Evolutionary conservation across 2,113 vertebrate genomes (phyloP).

Genomic region (Tiliqua scincoides): DNA sequence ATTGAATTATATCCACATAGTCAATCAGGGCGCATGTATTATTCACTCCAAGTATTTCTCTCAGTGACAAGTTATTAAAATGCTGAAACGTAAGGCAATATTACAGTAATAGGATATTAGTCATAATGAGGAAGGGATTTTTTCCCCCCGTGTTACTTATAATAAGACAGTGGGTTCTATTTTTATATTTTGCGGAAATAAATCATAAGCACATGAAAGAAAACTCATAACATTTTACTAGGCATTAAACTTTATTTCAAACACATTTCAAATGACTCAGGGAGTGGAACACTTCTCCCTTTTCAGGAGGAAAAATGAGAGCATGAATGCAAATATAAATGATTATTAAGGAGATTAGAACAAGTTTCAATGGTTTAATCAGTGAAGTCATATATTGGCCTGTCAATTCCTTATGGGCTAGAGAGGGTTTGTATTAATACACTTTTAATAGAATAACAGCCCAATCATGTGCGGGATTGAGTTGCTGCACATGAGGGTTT

Average conservation of each 20-base stretch:
- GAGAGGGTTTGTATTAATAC: background rate
- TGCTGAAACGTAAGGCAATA: constrained; percentile 64
- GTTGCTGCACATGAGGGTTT: too few species aligned
- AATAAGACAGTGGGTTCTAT: constrained; percentile 50
- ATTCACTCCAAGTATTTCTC: constrained; percentile 55
- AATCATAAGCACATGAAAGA: constrained; percentile 56
- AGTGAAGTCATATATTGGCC: background rate
- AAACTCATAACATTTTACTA: constrained; percentile 31
- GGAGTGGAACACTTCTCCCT: background rate
- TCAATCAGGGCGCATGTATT: constrained; percentile 56
- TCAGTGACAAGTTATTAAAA: constrained; percentile 65
- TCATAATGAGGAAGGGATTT: constrained; percentile 63
- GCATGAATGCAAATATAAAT: constrained; percentile 14
- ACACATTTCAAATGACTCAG: constrained; percentile 29
- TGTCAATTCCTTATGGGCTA: background rate
- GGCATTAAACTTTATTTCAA: constrained; percentile 42
- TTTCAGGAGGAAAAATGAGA: constrained; percentile 9
- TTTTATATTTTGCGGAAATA: constrained; percentile 54
- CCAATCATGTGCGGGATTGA: too few species aligned
- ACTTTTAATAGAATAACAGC: background rate
- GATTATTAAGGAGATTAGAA: constrained; percentile 25
- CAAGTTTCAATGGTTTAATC: constrained; percentile 21
- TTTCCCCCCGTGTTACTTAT: constrained; percentile 34
- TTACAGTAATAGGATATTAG: constrained; percentile 64
- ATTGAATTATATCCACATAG: constrained; percentile 63